Evolutionary conservation across 1,140 invertebrate genomes (phyloP), one percentile per base, ranked within the genome.

Genomic region (Ceratina australensis): DNA sequence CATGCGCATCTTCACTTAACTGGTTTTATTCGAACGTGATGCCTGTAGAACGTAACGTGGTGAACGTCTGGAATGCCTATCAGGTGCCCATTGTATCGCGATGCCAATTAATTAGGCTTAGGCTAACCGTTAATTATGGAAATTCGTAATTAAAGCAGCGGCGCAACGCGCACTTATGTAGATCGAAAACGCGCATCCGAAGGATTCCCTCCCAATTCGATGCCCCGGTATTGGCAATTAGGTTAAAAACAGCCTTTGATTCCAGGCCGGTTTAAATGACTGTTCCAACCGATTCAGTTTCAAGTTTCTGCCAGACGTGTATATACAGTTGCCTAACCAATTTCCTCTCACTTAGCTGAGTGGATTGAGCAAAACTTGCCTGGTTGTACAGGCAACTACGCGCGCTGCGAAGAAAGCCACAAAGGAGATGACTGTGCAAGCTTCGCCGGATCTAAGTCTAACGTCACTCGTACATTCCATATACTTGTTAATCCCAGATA

Each of bases 271-370:
- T 54, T 47, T 42, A n/a, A 71, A 69, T 26, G 47, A 52, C 16
- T 8, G 20, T 22, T 71, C 8, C 56, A 0, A 15, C 22, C 2
- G 24, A 33, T 20, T 54, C 18, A 50, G 20, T 50, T 69, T 47
- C 47, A 15, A 61, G 33, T 60, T 71, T 50, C 57, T 52, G 13
- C 4, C 61, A 15, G 26, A 47, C 16, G 56, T 49, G 33, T 22
- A 42, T 42, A 42, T 42, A 26, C 61, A 26, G 18, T 76, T 42
- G n/a, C 33, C 73, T 65, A 57, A 42, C 69, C 83, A 80, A 80
- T 85, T 85, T 80, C 76, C 79, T 82, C 79, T 57, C 69, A 72
- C 78, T 84, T 78, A 49, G 67, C 69, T 69, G 79, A 78, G 74
- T 76, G 76, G 72, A 79, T 82, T 64, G 72, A 75, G 56, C 76